These are phyloP conservation scores for Eptesicus fuscus DNA, from an alignment of 2,113 vertebrate genomes.

Conservation along the genomic window DNA sequence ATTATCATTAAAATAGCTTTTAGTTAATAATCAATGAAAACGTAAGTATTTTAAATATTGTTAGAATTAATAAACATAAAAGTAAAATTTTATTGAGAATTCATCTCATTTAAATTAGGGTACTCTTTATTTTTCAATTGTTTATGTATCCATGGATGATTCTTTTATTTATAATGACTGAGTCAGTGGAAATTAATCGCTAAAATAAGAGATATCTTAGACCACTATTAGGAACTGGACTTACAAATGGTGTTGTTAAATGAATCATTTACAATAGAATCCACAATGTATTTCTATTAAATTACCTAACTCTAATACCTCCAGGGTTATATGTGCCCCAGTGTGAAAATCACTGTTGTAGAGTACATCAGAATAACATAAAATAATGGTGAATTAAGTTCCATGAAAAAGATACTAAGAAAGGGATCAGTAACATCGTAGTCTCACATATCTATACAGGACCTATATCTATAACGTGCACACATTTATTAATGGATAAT, in stretches of 20 bases:
- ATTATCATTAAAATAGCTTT: constrained; percentile 6
- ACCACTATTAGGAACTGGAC: background rate
- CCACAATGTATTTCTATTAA: background rate
- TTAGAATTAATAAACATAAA: constrained; percentile 1
- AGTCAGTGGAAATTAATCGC: background rate
- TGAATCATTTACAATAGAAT: background rate
- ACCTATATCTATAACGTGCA: background rate
- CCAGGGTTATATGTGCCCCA: background rate
- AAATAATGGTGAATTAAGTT: background rate
- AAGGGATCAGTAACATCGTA: background rate
- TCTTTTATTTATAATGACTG: constrained; percentile 8
- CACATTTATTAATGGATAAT: background rate
- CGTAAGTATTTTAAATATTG: background rate
- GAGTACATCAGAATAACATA: background rate
- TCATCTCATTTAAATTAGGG: background rate
- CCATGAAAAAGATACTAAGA: background rate
- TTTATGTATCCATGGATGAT: background rate
- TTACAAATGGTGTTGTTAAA: background rate
- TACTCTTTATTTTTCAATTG: background rate
- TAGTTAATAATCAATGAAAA: background rate
- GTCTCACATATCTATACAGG: background rate
- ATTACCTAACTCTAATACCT: background rate
- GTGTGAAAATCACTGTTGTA: background rate
- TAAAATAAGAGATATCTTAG: background rate
- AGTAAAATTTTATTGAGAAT: constrained; percentile 23